A percentile compares a stretch with the other conserved stretches of the same genome.
phyloP scores from a whole-genome alignment of 2,113 vertebrate genomes.

The Drymodes brunneopygia region DNA sequence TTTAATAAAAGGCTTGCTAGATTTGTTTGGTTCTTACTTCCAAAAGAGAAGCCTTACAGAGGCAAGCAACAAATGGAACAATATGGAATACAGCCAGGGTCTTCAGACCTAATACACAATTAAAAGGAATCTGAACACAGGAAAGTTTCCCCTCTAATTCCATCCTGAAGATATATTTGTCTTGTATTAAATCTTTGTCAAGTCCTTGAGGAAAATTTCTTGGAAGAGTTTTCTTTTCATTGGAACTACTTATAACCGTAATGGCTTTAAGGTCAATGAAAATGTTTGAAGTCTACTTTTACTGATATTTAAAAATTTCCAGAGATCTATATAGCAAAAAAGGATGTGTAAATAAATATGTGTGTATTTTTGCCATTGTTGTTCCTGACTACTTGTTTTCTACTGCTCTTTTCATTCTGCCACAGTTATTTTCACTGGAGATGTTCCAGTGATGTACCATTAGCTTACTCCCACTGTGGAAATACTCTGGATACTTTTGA shows the following conservation, averaged over 20 bases:
- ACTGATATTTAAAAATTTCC: slow-evolving; percentile 42
- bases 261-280: slow-evolving; percentile 31
- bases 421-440: slow-evolving; percentile 72
- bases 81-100: neutral
- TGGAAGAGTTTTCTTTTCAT: slow-evolving; percentile 28
- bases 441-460: slow-evolving; percentile 66
- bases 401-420: neutral
- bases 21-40: neutral
- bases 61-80: neutral
- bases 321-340: neutral
- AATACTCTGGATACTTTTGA: slow-evolving; percentile 71
- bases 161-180: slow-evolving; percentile 9
- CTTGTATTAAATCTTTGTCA: slow-evolving; percentile 29
- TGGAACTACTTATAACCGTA: slow-evolving; percentile 31
- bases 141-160: neutral
- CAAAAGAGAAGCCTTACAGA: neutral
- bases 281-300: slow-evolving; percentile 42
- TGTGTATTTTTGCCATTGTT: slow-evolving; percentile 24
- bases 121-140: neutral
- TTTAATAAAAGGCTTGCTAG: slow-evolving; percentile 22
- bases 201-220: slow-evolving; percentile 32
- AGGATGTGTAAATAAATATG: slow-evolving; percentile 40
- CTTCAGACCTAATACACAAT: neutral
- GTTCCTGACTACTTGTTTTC: slow-evolving; percentile 1
- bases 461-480: slow-evolving; percentile 64